phyloP scores from a whole-genome alignment of 2,797 vertebrate species.

The Brachymystax lenok region DNA sequence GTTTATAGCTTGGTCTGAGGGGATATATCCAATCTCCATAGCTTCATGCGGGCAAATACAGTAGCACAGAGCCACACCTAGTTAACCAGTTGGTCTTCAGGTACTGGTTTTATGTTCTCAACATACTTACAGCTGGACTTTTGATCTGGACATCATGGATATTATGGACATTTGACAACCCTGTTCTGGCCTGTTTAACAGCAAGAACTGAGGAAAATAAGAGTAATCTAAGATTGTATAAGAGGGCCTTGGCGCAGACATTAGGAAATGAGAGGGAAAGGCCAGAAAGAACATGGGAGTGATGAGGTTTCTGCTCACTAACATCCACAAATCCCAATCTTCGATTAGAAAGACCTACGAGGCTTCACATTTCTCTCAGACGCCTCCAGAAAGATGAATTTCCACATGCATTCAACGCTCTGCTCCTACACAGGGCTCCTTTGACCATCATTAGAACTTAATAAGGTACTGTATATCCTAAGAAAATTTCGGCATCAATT shows the following conservation, averaged over 20 bases:
- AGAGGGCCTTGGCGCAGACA: not conserved
- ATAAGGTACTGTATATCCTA: conserved; percentile 43
- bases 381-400: conserved; percentile 16
- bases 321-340: conserved; percentile 30
- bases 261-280: conserved; percentile 34
- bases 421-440: conserved; percentile 42
- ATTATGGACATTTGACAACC: not conserved
- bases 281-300: conserved; percentile 23
- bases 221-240: conserved; percentile 18
- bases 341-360: conserved; percentile 58
- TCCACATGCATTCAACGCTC: not conserved
- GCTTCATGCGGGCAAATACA: too few species aligned
- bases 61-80: not conserved
- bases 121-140: not conserved
- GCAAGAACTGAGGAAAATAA: not conserved
- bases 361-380: conserved; percentile 48
- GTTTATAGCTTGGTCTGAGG: too few species aligned
- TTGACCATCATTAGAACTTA: conserved; percentile 67
- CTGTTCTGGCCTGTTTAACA: not conserved
- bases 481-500: conserved; percentile 28
- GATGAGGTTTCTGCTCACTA: conserved; percentile 32
- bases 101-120: not conserved
- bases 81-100: not conserved
- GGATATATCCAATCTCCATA: too few species aligned
- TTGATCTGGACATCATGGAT: not conserved